Conservation (phyloP, 2,113 vertebrate species). For the Semicossyphus pulcher region DNA sequence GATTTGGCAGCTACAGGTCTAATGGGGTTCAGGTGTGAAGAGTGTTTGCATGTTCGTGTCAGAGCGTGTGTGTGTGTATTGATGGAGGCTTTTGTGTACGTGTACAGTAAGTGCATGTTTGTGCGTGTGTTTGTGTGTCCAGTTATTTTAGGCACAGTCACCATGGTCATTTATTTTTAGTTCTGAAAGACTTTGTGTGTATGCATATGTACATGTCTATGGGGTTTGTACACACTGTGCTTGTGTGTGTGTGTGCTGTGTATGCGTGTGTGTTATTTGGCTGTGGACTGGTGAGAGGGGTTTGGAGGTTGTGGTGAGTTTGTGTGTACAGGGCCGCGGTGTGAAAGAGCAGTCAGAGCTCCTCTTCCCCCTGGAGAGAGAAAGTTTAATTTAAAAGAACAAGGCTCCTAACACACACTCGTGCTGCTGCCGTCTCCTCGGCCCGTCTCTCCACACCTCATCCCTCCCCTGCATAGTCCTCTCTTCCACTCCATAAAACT, state of each 20-base stretch:
- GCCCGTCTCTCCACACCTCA: constrained; percentile 54
- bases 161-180: constrained; percentile 79
- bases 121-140: constrained; percentile 37
- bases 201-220: constrained; percentile 36
- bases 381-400: constrained; percentile 73
- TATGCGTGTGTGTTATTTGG: constrained; percentile 70
- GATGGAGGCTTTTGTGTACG: constrained; percentile 37
- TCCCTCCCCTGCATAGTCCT: constrained; percentile 36
- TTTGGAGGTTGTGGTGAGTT: constrained; percentile 75
- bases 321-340: constrained; percentile 73
- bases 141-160: constrained; percentile 79
- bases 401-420: constrained; percentile 75
- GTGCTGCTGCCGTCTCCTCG: constrained; percentile 38
- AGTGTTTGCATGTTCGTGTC: constrained; percentile 24
- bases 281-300: constrained; percentile 58
- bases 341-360: constrained; percentile 79
- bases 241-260: constrained; percentile 12
- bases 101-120: constrained; percentile 47
- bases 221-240: constrained; percentile 38
- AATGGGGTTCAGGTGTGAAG: constrained; percentile 61
- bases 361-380: constrained; percentile 64
- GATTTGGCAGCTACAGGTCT: constrained; percentile 57
- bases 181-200: constrained; percentile 76
- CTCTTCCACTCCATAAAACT: constrained; percentile 56
- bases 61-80: constrained; percentile 17